phyloP scores from a whole-genome alignment of 2,888 invertebrate species.

The Synanthedon formicaeformis region DNA sequence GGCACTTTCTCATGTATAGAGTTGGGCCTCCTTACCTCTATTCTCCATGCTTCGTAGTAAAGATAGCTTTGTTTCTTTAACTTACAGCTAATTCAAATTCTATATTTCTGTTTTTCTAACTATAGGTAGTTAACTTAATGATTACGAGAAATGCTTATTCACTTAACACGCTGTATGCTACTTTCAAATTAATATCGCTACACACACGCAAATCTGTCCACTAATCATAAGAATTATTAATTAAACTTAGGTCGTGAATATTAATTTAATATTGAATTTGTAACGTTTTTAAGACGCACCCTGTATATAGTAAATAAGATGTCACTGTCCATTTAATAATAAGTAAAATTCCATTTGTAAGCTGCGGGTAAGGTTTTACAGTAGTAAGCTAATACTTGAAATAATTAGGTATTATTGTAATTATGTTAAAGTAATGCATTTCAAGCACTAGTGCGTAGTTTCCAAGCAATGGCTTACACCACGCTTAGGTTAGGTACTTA shows the following conservation, averaged over 20 bases:
- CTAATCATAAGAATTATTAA: constrained; percentile 44
- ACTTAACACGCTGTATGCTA: constrained; percentile 29
- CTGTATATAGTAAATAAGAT: constrained; percentile 34
- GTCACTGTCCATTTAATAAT: constrained; percentile 48
- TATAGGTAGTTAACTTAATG: no score
- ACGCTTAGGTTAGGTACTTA: not conserved
- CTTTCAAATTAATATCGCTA: constrained; percentile 42
- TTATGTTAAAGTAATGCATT: constrained; percentile 2
- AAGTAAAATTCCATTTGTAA: constrained; percentile 1
- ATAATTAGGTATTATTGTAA: not conserved
- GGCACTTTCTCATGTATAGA: no score
- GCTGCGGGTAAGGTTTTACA: not conserved
- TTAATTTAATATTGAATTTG: constrained; percentile 25
- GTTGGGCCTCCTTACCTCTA: no score
- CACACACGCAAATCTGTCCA: constrained; percentile 64
- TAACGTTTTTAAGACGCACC: constrained; percentile 44
- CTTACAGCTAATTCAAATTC: no score
- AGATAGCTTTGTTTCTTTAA: no score
- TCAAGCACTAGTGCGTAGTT: not conserved
- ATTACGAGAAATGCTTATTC: no score
- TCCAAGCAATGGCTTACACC: not conserved
- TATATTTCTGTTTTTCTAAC: no score
- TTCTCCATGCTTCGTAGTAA: no score
- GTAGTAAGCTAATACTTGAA: not conserved
- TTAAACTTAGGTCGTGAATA: constrained; percentile 32